Evolutionary conservation across 2,113 vertebrate genomes (phyloP).

Genomic region (Thermophis baileyi): DNA sequence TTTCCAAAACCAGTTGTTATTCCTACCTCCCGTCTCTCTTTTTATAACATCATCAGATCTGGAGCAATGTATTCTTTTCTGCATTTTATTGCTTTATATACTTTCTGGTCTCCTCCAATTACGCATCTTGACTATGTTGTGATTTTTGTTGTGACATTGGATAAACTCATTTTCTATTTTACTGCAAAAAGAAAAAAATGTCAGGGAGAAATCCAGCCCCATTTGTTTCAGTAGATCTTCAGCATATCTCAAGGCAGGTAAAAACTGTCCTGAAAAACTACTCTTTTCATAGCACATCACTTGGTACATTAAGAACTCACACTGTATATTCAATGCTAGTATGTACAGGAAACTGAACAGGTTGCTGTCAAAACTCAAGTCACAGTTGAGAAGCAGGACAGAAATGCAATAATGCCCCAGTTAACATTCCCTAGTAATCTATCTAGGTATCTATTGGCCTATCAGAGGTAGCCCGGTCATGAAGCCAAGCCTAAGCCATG

Average conservation of each 20-base stretch:
- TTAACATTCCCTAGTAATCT: not conserved
- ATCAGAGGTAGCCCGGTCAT: not conserved
- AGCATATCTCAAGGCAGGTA: too few species aligned
- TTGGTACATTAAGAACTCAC: not conserved
- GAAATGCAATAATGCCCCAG: not conserved
- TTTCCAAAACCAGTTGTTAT: not conserved
- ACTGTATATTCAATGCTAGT: not conserved
- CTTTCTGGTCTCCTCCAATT: not conserved
- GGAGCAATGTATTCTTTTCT: not conserved
- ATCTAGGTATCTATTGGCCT: not conserved
- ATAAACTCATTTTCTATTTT: not conserved
- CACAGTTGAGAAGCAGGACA: not conserved
- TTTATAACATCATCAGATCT: not conserved
- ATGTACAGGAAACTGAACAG: not conserved
- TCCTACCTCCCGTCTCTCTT: not conserved
- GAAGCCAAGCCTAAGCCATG: not conserved
- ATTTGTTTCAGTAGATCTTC: not conserved
- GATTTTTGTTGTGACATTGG: not conserved
- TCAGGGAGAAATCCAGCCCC: not conserved
- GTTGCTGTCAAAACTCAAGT: not conserved
- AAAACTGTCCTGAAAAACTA: not conserved
- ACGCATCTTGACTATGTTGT: not conserved
- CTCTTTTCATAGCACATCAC: not conserved
- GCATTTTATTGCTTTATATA: not conserved
- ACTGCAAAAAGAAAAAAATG: not conserved